Conservation (phyloP, 2,113 vertebrate species). For the Podarcis muralis region DNA sequence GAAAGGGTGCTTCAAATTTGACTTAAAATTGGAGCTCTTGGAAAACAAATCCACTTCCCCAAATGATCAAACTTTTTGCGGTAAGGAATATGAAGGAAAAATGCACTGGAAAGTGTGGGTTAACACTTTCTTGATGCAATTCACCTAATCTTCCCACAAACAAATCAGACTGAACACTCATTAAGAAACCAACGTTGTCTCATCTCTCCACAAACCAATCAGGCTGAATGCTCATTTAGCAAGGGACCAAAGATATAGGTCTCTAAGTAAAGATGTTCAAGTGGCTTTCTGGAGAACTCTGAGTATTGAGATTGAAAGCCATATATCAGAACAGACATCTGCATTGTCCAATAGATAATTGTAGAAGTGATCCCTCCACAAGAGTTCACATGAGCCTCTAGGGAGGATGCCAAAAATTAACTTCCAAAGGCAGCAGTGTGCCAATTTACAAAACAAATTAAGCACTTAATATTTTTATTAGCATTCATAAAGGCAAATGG, state of each 20-base stretch:
- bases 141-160: too few species aligned
- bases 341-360: background rate
- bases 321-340: background rate
- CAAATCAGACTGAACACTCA: too few species aligned
- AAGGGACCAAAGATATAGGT: background rate
- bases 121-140: too few species aligned
- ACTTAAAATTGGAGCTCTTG: too few species aligned
- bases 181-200: too few species aligned
- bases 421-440: background rate
- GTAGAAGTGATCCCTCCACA: background rate
- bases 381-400: background rate
- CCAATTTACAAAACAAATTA: background rate
- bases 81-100: too few species aligned
- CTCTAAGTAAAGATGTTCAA: fast-evolving
- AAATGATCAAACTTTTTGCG: too few species aligned
- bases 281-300: fast-evolving
- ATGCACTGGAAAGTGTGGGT: too few species aligned
- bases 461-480: background rate
- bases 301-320: fast-evolving
- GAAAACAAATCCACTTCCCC: too few species aligned
- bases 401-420: too few species aligned
- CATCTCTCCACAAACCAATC: too few species aligned
- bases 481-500: background rate
- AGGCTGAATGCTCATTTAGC: too few species aligned
- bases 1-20: background rate